Conservation (phyloP, 1,140 invertebrate species). For the Yoshiicerus persimilis region DNA sequence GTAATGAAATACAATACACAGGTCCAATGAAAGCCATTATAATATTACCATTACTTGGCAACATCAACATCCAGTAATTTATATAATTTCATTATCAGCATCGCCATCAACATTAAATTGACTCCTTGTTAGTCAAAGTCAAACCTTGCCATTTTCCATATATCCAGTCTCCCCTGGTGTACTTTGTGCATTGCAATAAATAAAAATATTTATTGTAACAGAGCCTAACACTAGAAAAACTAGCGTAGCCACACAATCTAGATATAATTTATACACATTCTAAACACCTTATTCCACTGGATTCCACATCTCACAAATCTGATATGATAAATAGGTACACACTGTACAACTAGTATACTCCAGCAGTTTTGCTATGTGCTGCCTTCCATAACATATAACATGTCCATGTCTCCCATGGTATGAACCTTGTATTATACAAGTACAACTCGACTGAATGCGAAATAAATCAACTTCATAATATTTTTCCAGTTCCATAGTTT, state of each 20-base stretch:
- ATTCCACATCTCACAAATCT: too few relatives aligned
- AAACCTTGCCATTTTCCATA: not conserved
- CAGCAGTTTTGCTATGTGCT: too few relatives aligned
- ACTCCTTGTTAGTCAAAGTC: not conserved
- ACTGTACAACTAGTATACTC: too few relatives aligned
- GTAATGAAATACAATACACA: not conserved
- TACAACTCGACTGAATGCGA: not conserved
- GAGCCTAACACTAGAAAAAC: too few relatives aligned
- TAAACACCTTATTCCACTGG: too few relatives aligned
- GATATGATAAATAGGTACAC: too few relatives aligned
- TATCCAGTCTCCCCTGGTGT: not conserved
- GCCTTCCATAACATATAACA: too few relatives aligned
- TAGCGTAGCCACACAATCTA: too few relatives aligned
- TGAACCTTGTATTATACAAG: too few relatives aligned
- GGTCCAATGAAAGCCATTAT: not conserved
- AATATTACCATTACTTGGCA: not conserved
- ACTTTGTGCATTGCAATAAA: not conserved
- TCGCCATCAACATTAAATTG: not conserved
- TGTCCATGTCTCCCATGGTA: too few relatives aligned
- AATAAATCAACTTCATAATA: not conserved
- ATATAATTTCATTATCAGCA: not conserved
- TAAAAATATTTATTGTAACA: not conserved
- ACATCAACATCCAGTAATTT: not conserved
- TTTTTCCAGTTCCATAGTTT: not conserved
- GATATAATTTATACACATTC: too few relatives aligned